Evolutionary conservation across 2,888 invertebrate species (phyloP).

Genomic region (Stegophylla sp.): DNA sequence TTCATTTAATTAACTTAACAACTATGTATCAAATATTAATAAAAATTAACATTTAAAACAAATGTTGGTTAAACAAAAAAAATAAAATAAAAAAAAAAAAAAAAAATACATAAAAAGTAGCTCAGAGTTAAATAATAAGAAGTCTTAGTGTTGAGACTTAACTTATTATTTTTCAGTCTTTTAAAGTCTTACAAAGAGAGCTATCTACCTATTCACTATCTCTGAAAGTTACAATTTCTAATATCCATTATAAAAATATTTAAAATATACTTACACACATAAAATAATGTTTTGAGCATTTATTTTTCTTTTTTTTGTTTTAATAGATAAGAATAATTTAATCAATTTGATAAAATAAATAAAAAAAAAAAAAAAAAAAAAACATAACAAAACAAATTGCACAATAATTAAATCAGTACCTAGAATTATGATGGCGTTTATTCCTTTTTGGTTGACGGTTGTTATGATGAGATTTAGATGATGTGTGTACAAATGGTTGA

Average conservation of each 20-base stretch:
- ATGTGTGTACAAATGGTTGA: slow-evolving; percentile 41
- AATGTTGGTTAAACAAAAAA: slow-evolving; percentile 31
- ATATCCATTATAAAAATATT: slow-evolving; percentile 32
- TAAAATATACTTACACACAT: slow-evolving; percentile 28
- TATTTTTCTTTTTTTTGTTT: no score
- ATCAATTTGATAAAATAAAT: slow-evolving; percentile 32
- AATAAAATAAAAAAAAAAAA: neutral
- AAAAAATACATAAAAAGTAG: slow-evolving; percentile 32
- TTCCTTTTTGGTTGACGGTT: slow-evolving; percentile 49
- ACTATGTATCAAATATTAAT: slow-evolving; percentile 43
- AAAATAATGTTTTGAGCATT: slow-evolving; percentile 41
- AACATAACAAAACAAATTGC: slow-evolving; percentile 50
- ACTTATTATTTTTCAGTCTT: slow-evolving; percentile 52
- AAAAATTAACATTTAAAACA: slow-evolving; percentile 35
- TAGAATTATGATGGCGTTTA: slow-evolving; percentile 46
- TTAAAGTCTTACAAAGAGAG: slow-evolving; percentile 57
- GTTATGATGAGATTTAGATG: slow-evolving; percentile 36
- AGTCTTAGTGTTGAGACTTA: slow-evolving; percentile 51
- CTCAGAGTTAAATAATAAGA: slow-evolving; percentile 44
- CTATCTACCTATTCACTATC: slow-evolving; percentile 47
- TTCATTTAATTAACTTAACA: slow-evolving; percentile 31
- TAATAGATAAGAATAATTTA: slow-evolving; percentile 29
- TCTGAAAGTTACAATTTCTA: slow-evolving; percentile 38
- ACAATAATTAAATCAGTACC: slow-evolving; percentile 50
- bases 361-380: slow-evolving; percentile 23